Evolutionary conservation across 2,888 invertebrate genomes (phyloP), one percentile per base, ranked within the genome.

Genomic region (Artemia sinica): DNA sequence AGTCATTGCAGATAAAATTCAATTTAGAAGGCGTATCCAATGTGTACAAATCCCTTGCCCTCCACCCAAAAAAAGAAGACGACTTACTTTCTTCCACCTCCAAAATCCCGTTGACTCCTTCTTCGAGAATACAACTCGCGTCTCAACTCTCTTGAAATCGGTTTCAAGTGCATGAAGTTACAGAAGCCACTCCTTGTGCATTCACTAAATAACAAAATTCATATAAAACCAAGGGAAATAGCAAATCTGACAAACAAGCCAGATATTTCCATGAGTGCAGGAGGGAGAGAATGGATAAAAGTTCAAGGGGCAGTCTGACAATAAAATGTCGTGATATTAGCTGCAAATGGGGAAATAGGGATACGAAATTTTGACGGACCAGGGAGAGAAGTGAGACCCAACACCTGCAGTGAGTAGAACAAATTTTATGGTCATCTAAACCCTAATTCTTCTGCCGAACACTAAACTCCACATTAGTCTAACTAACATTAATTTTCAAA

Each of bases 91-190:
- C 63, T 58, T 58, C 63, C 63, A 18, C 63, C 63, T 58, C 63
- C 63, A 28, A 58, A 58, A 28, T 58, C 63, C 63, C 28, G n/a
- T 10, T 58, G 63, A 28, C 63, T 73, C 71, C 77, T 73, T 67
- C 76, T 76, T 12, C 80, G 75, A 63, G 80, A 79, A 75, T 81
- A 81, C 63, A 84, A 75, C 75, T 83, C 91, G 80, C 94, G 85
- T 72, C 95, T 83, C 70, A 97, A 80, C 77, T 96, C 95, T 72
- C 95, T 83, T 0, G 96, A 96, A 75, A 98, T 97, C 12, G 97
- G 97, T 77, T 98, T 98, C 78, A 98, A 82, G 77, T 98, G 98
- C 98, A 99, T 99, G 80, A 98, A 99, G 81, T 99, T 99, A 79
- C 98, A 98, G 80, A 99, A 99, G 52, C 97, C 98, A 74, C 95